phyloP scores from a whole-genome alignment of 2,797 vertebrate genomes.

The Scarus forsteni region DNA sequence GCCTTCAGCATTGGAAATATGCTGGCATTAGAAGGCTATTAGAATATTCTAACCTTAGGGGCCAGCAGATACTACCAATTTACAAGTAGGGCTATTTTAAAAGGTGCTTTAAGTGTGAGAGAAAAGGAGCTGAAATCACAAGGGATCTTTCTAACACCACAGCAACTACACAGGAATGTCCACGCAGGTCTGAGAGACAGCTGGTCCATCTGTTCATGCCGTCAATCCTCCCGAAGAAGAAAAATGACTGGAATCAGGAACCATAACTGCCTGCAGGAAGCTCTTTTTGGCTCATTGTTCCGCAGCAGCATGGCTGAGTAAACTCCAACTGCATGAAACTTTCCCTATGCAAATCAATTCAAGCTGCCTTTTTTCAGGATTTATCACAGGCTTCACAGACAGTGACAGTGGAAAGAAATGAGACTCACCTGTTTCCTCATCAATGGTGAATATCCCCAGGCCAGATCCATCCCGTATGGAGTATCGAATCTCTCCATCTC shows the following conservation, averaged over 20 bases:
- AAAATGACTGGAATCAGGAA: constrained; percentile 74
- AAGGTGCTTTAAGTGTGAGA: constrained; percentile 8
- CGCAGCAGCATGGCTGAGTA: constrained; percentile 36
- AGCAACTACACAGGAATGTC: constrained; percentile 76
- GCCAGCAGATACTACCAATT: constrained; percentile 18
- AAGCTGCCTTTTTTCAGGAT: constrained; percentile 37
- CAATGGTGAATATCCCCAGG: constrained; percentile 93
- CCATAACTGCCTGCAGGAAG: constrained; percentile 43
- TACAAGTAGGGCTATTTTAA: constrained; percentile 30
- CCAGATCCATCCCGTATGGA: constrained; percentile 97
- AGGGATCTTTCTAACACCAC: constrained; percentile 20
- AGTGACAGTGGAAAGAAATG: constrained; percentile 6
- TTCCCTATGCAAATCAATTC: constrained; percentile 34
- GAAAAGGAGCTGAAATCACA: constrained; percentile 49
- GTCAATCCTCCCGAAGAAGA: constrained; percentile 60
- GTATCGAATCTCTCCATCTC: constrained; percentile 94
- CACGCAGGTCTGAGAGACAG: constrained; percentile 77
- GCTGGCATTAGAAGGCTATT: constrained; percentile 1
- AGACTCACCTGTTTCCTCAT: constrained; percentile 95
- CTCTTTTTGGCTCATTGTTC: constrained; percentile 48
- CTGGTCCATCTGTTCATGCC: constrained; percentile 78
- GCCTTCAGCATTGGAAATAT: constrained; percentile 30
- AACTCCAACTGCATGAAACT: constrained; percentile 24
- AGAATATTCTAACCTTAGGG: constrained; percentile 4
- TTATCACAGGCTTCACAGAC: constrained; percentile 40